Conservation (phyloP, 2,888 invertebrate species). For the Anarsia innoxiella region DNA sequence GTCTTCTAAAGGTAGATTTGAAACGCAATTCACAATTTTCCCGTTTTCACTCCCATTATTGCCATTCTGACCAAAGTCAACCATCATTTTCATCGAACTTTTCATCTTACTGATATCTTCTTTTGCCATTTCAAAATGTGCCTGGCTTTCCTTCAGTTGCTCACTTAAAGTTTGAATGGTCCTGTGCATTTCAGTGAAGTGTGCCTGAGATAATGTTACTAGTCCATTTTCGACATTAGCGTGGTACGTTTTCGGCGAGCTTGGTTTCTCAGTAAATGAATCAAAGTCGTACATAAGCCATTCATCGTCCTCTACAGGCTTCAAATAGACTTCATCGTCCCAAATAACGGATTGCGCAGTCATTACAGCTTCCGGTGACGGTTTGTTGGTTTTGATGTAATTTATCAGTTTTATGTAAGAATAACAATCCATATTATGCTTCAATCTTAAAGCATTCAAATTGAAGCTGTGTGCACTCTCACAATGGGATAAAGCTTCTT, state of each 20-base stretch:
- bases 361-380: slow-evolving; percentile 73
- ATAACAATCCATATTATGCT: slow-evolving; percentile 87
- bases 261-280: slow-evolving; percentile 48
- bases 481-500: slow-evolving; percentile 80
- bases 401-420: slow-evolving; percentile 88
- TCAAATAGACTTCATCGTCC: slow-evolving; percentile 85
- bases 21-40: slow-evolving; percentile 46
- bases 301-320: slow-evolving; percentile 84
- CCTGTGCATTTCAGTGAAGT: slow-evolving; percentile 76
- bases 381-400: slow-evolving; percentile 80
- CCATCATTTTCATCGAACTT: slow-evolving; percentile 71
- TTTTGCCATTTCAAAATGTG: slow-evolving; percentile 74
- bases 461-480: slow-evolving; percentile 79
- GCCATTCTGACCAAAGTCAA: slow-evolving; percentile 49
- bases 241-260: slow-evolving; percentile 65
- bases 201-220: slow-evolving; percentile 76
- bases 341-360: slow-evolving; percentile 74
- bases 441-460: slow-evolving; percentile 77
- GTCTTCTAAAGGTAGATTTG: slow-evolving; percentile 72
- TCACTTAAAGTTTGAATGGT: slow-evolving; percentile 74
- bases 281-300: slow-evolving; percentile 88
- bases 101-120: slow-evolving; percentile 78
- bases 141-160: slow-evolving; percentile 76
- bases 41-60: slow-evolving; percentile 25
- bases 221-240: slow-evolving; percentile 77